Base-by-base conservation (phyloP, 2,888 invertebrate species). In the Spicauda simplicius region DNA sequence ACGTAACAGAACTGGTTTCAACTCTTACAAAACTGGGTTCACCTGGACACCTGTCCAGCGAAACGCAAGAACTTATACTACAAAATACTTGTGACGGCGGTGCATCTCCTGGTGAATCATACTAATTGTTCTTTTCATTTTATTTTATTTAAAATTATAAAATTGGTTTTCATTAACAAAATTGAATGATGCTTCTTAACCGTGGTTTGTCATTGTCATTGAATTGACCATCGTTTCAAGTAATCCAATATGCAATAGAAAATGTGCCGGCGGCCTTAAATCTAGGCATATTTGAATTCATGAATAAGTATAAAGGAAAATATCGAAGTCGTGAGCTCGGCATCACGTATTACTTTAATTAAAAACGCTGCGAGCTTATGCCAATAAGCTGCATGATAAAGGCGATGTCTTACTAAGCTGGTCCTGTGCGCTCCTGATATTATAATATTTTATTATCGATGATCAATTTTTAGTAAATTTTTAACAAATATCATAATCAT, bases 281-380 rank as follows among this genome's bases (percentile, higher is more conserved):
- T n/a, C 63, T 57, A 33, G 18, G 19, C 48, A 18, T 37, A 48
- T 57, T 64, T 25, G 25, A 63, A 56, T 30, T 57, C 52, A 41
- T 64, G 53, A 61, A 61, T 61, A 61, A 61, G 20, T 20, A 52
- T 64, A 52, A 52, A 50, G 52, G 52, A 58, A 57, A 57, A 64
- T 52, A 64, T 58, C 56, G 37, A 58, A 58, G 58, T 64, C 64
- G 64, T 64, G 64, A 64, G 52, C 37, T 58, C 18, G 41, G 25
- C 58, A 57, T 64, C 64, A 64, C 64, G 64, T 64, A 64, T 58
- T 52, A 53, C 25, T 16, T 58, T 58, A 64, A 57, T 64, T 64
- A 64, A 58, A 53, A 64, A 37, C 52, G 18, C 30, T 33, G 18
- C n/a, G 52, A n/a, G 52, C 52, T 48, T 64, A 14, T 53, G 20